Evolutionary conservation across 1,140 invertebrate species (phyloP).

Genomic region (Aphidius gifuensis): DNA sequence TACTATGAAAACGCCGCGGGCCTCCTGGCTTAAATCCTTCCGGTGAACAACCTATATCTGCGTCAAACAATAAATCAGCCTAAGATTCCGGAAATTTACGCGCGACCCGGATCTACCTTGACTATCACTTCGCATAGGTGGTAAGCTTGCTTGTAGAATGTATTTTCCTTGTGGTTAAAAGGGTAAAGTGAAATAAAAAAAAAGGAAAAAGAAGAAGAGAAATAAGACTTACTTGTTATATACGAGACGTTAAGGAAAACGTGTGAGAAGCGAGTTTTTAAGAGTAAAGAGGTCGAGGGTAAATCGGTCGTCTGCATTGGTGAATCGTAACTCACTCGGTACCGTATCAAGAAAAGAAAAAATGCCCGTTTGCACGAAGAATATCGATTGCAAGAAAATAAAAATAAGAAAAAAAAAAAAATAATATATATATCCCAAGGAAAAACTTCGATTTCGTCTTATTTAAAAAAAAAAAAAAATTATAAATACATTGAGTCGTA

Average conservation of each 20-base stretch:
- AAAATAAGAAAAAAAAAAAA: not conserved
- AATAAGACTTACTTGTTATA: slow-evolving; percentile 11
- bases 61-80: slow-evolving; percentile 27
- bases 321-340: slow-evolving; percentile 24
- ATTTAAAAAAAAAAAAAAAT: not conserved
- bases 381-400: slow-evolving; percentile 16
- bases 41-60: slow-evolving; percentile 29
- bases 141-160: not conserved
- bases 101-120: slow-evolving; percentile 29
- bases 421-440: not conserved
- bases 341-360: slow-evolving; percentile 13
- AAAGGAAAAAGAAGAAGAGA: not conserved
- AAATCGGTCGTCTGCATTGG: slow-evolving; percentile 25
- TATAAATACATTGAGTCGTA: not conserved
- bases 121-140: slow-evolving; percentile 23
- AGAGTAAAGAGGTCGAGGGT: slow-evolving; percentile 16
- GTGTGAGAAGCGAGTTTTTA: not conserved
- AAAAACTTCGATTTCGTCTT: not conserved
- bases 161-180: slow-evolving; percentile 3
- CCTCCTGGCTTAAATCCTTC: slow-evolving; percentile 26
- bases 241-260: slow-evolving; percentile 1
- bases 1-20: slow-evolving; percentile 7
- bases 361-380: slow-evolving; percentile 9
- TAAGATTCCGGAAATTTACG: slow-evolving; percentile 32
- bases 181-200: slow-evolving; percentile 5